These are phyloP conservation scores for Grapholita molesta DNA, from an alignment of 1,140 invertebrate genomes.

Conservation along the genomic window DNA sequence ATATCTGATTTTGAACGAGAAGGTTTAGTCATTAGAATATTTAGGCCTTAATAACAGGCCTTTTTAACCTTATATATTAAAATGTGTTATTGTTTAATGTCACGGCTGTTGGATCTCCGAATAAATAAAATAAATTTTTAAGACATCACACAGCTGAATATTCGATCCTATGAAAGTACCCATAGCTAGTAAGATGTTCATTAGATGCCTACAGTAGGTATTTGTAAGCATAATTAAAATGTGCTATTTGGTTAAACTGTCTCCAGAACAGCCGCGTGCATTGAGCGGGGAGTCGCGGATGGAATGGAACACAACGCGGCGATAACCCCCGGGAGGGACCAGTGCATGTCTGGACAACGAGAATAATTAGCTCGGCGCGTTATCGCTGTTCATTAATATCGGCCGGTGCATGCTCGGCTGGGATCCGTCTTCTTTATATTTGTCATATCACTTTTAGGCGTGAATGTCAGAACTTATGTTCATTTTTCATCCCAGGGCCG, in stretches of 20 bases:
- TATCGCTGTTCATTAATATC: slow-evolving; percentile 32
- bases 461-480: too few species aligned
- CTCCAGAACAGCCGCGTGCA: background rate
- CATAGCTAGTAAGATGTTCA: too few species aligned
- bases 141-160: too few species aligned
- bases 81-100: too few species aligned
- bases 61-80: too few species aligned
- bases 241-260: background rate
- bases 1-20: too few species aligned
- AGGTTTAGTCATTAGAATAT: too few species aligned
- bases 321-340: slow-evolving; percentile 9
- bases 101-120: too few species aligned
- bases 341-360: slow-evolving; percentile 13
- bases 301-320: background rate
- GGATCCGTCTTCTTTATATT: background rate
- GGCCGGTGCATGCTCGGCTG: background rate
- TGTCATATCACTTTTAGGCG: background rate
- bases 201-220: background rate
- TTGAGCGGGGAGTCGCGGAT: background rate
- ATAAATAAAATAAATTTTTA: too few species aligned
- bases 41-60: too few species aligned
- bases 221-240: background rate
- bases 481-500: too few species aligned
- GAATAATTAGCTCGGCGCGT: slow-evolving; percentile 30
- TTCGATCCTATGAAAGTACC: too few species aligned